These are phyloP conservation scores for Acanthosepion pharaonis DNA, from an alignment of 2,888 invertebrate species.

Conservation along the genomic window DNA sequence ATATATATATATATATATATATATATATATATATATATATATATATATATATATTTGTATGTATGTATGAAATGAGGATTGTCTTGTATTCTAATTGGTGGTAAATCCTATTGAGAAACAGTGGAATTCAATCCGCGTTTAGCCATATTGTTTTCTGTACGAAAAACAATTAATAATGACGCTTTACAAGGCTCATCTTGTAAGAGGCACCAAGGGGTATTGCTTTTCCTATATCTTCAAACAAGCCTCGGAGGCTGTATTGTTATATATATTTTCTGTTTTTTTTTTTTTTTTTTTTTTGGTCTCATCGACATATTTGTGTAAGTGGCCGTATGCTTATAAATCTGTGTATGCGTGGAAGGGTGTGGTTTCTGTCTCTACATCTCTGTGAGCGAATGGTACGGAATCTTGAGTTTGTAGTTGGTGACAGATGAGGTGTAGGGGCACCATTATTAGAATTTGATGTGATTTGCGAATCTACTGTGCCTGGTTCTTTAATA, in stretches of 20 bases:
- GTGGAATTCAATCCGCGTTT: neutral
- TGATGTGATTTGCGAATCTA: too few relatives aligned
- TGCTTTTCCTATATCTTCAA: neutral
- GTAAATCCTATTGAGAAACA: neutral
- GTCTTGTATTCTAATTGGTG: neutral
- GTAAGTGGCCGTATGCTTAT: neutral
- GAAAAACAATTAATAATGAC: conserved; percentile 44
- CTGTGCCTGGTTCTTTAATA: too few relatives aligned
- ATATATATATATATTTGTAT: neutral
- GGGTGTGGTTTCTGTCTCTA: neutral
- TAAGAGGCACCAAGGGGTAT: neutral
- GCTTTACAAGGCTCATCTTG: neutral
- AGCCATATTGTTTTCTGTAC: conserved; percentile 40
- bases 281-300: too few relatives aligned
- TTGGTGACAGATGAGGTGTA: too few relatives aligned
- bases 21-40: neutral
- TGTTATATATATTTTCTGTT: too few relatives aligned
- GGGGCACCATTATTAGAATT: too few relatives aligned
- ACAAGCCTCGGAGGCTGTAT: too few relatives aligned
- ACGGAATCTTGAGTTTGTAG: too few relatives aligned
- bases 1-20: neutral
- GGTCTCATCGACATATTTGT: neutral
- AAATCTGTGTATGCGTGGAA: neutral
- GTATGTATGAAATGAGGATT: neutral
- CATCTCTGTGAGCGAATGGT: too few relatives aligned